Conservation (phyloP, 2,797 vertebrate genomes). For the Hybognathus amarus region DNA sequence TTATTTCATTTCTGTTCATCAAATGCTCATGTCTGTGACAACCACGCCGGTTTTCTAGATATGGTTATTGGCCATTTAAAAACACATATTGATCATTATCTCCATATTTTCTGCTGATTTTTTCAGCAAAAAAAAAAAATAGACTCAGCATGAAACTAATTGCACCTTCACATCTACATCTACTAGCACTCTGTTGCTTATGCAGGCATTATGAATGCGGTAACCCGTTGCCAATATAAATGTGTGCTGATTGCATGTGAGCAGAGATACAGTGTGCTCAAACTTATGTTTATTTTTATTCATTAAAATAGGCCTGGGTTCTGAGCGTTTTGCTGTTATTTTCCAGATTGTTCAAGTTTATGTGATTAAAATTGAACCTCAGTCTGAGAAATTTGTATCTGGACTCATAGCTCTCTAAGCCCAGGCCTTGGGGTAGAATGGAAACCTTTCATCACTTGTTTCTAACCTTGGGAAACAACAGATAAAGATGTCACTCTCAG, state of each 20-base stretch:
- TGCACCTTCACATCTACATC: background rate
- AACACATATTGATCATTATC: background rate
- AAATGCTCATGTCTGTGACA: background rate
- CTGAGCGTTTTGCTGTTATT: background rate
- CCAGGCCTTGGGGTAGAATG: constrained; percentile 33
- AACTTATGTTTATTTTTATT: background rate
- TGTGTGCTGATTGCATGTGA: background rate
- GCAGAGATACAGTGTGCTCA: background rate
- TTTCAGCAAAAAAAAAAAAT: background rate
- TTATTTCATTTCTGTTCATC: background rate
- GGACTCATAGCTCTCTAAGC: constrained; percentile 40
- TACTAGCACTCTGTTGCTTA: background rate
- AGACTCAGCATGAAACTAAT: background rate
- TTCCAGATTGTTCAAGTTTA: constrained; percentile 2
- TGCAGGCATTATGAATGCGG: background rate
- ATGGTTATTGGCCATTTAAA: background rate
- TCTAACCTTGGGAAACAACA: constrained; percentile 53
- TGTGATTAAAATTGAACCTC: constrained; percentile 15
- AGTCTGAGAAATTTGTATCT: constrained; percentile 22
- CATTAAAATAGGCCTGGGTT: background rate
- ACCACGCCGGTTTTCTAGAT: background rate
- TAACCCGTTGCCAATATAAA: background rate
- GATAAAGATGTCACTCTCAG: constrained; percentile 58
- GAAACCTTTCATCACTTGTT: constrained; percentile 44
- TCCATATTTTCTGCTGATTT: background rate